Conservation (phyloP, 2,113 vertebrate genomes). For the Bubo bubo region DNA sequence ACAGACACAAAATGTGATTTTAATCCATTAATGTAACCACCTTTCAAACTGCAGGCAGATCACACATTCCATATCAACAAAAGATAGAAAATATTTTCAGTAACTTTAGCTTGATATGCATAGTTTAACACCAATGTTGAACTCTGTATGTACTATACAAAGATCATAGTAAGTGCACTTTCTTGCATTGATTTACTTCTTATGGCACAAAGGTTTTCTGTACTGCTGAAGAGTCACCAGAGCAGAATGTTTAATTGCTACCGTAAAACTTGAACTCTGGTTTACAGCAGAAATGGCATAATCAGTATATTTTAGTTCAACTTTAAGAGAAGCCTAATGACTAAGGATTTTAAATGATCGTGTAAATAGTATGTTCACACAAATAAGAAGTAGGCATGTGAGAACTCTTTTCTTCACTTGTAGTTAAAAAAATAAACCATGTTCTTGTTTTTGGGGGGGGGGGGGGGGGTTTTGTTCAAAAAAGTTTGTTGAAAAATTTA, state of each 20-base stretch:
- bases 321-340: not conserved
- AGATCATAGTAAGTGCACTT: conserved; percentile 64
- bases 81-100: conserved; percentile 56
- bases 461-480: no score
- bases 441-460: not conserved
- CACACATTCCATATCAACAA: not conserved
- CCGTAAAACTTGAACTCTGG: not conserved
- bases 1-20: conserved; percentile 38
- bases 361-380: not conserved
- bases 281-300: conserved; percentile 33
- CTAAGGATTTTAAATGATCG: not conserved
- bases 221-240: conserved; percentile 12
- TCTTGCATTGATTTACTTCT: conserved; percentile 43
- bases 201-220: conserved; percentile 31
- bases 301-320: not conserved
- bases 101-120: conserved; percentile 32
- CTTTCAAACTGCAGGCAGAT: conserved; percentile 25
- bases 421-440: not conserved
- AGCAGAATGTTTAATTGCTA: not conserved
- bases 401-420: not conserved
- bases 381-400: not conserved
- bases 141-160: conserved; percentile 52
- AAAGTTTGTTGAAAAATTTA: no score
- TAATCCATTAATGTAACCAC: conserved; percentile 29
- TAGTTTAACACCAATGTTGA: conserved; percentile 53